Base-by-base conservation (phyloP, 2,113 vertebrate species). In the Cairina moschata region DNA sequence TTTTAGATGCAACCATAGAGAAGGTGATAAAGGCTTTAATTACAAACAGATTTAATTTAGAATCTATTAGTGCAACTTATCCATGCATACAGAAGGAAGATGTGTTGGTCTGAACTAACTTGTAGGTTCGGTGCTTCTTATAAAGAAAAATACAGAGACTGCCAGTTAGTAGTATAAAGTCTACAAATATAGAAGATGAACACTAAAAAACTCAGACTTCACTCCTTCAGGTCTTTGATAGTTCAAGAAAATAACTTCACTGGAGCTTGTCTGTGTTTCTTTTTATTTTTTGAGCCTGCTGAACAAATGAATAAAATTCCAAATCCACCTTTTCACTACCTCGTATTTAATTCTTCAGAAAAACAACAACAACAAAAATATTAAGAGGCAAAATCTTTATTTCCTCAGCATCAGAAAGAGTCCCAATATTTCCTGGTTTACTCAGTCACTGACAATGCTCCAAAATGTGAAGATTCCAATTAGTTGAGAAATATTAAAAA, bases 1-100 rank as follows among this genome's bases (percentile, higher is more conserved):
- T 84, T 58, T 93, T 86, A 75, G 14, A 63, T 63, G 59, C 50
- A 86, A 56, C 67, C 52, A 38, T 58, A 79, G 81, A 97, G 80
- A 95, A 54, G 78, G 74, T 83, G 77, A 81, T 94, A 97, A 95
- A 96, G 94, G 88, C 68, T 96, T 96, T 97, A 89, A 97, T 94
- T 94, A 55, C 58, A 92, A 86, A 78, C 34, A 90, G 66, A 91
- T 59, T 93, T 90, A 75, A 96, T 90, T 91, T 83, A 55, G 58
- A 84, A 86, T 81, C 93, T 95, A 93, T 95, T 95, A 95, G 86
- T 42, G 73, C 31, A 56, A 79, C 89, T 95, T 82, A 91, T 38
- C 73, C 85, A 92, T 89, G 86, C 94, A 86, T 81, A 71, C 8
- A 88, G 63, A 91, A 86, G 29, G 25, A 69, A 81, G 34, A 88